Base-by-base conservation (phyloP, 2,113 vertebrate species). In the Mormyrus iriodes region DNA sequence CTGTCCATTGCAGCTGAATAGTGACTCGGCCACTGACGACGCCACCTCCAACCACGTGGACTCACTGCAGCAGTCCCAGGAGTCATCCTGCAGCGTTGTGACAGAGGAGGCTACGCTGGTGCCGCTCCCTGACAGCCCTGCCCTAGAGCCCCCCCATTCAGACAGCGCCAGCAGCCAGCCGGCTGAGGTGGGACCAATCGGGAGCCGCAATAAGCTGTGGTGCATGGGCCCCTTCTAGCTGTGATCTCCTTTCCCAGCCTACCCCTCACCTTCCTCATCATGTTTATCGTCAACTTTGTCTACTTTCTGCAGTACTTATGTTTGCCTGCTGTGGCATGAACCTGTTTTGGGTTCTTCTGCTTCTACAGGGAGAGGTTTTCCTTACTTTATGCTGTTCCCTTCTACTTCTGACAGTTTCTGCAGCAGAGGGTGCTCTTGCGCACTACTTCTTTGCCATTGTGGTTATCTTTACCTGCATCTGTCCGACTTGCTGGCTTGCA, bases 181-280 rank as follows among this genome's bases (percentile, higher is more conserved):
- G 97, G 98, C 98, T 99, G 98, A 99, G 98, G 98, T 99, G 98
- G 98, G 98, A 97, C 93, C 93, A 94, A 93, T 96, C 90, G 92
- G 95, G 94, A 92, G 91, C 91, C 95, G 94, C 92, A 95, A 95
- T 94, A 94, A 95, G 94, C 95, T 96, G 94, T 98, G 97, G 96
- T 96, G 97, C 97, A 96, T 96, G 97, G 96, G 97, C 91, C 96
- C 97, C 93, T 97, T 97, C 92, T 97, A 97, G 95, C 93, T 86
- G 58, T 88, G 51, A 21, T 58, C 52, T 82, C 6, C 44, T 83
- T 15, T 24, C 46, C 44, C 85, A 27, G 19, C 15, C 27, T 17
- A 12, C 17, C 42, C 42, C 61, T 48, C 1, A 48, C 85, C 51
- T 48, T 42, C 42, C 44, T 17, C 53, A 3, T 27, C 48, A 4